phyloP scores from a whole-genome alignment of 2,113 vertebrate species.

The Spermophilus dauricus region DNA sequence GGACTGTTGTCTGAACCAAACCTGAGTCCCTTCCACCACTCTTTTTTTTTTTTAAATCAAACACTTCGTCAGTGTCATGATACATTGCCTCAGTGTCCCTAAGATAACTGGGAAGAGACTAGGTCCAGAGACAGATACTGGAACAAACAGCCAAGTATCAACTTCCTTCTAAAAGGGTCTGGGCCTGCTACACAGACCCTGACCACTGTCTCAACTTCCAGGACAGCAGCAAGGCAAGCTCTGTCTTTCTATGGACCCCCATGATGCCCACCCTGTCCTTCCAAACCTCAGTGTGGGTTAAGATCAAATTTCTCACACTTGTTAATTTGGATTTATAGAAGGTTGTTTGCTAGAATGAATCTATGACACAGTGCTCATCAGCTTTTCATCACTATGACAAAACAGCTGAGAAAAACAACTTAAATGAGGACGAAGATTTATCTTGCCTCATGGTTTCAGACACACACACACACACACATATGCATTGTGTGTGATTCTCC shows the following conservation, averaged over 20 bases:
- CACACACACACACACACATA: not conserved
- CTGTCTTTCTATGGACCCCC: not conserved
- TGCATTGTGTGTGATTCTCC: not conserved
- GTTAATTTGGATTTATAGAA: not conserved
- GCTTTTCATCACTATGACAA: not conserved
- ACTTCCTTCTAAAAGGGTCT: not conserved
- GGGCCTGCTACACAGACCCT: fast-evolving
- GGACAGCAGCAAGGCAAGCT: not conserved
- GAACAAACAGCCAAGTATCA: not conserved
- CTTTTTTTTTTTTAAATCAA: not conserved
- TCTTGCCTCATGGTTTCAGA: not conserved
- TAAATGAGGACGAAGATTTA: not conserved
- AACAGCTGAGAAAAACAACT: not conserved
- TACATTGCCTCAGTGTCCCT: not conserved
- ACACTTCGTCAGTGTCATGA: not conserved
- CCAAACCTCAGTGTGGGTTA: not conserved
- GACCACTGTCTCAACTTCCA: not conserved
- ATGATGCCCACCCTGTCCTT: not conserved
- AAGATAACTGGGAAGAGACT: not conserved
- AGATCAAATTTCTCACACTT: not conserved
- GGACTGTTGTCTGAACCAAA: not conserved
- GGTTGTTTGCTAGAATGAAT: not conserved
- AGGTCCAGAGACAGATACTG: not conserved
- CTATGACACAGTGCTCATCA: not conserved
- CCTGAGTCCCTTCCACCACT: not conserved